Evolutionary conservation across 1,140 invertebrate species (phyloP), one percentile per base, ranked within the genome.

Genomic region (Lanistes nyassanus): DNA sequence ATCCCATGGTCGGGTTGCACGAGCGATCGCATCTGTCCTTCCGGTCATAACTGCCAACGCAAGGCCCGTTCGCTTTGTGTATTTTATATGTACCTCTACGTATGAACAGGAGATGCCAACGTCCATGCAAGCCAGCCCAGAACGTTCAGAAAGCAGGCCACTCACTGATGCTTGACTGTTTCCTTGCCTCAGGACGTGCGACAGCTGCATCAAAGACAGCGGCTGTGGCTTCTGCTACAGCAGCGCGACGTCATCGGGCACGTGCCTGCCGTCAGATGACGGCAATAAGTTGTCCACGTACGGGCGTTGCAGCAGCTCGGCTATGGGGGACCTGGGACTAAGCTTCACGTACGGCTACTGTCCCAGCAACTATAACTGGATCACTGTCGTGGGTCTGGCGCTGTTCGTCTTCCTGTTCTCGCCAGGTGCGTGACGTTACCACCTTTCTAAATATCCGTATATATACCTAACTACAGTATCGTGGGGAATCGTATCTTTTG

Each of bases 401-500:
- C 55, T 90, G 1, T 92, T 92, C 76, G 85, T 92, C 13, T 83
- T 91, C 55, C 90, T 88, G 60, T 92, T 91, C 84, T 89, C 91
- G 51, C 90, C 91, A 80, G 91, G 91, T 91, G 80, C 66, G 42
- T 42, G 11, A n/a, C n/a, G n/a, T n/a, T n/a, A n/a, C n/a, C n/a
- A n/a, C n/a, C n/a, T n/a, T n/a, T n/a, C n/a, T n/a, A n/a, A n/a
- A n/a, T n/a, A n/a, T n/a, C n/a, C n/a, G n/a, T n/a, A n/a, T n/a
- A n/a, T n/a, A n/a, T n/a, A n/a, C n/a, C n/a, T n/a, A n/a, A n/a
- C n/a, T n/a, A n/a, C n/a, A n/a, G n/a, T n/a, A n/a, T n/a, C n/a
- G n/a, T n/a, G n/a, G n/a, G n/a, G n/a, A n/a, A n/a, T n/a, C n/a
- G n/a, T n/a, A n/a, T n/a, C n/a, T n/a, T n/a, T n/a, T n/a, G n/a